Conservation (phyloP, 2,113 vertebrate species). For the Salminus brasiliensis region DNA sequence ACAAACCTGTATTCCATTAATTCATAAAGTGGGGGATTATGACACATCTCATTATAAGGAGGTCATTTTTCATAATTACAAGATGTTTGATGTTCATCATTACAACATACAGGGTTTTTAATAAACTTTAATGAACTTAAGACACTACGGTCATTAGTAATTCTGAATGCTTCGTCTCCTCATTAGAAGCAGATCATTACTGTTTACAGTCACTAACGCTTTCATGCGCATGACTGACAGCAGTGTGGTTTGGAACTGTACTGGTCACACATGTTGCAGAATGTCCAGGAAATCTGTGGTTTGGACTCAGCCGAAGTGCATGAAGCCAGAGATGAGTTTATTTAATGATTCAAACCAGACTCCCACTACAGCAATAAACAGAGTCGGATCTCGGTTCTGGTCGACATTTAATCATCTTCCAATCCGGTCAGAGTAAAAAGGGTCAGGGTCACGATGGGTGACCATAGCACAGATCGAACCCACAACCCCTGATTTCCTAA, state of each 20-base stretch:
- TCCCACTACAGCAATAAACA: not conserved
- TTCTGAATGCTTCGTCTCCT: not conserved
- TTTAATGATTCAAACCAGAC: not conserved
- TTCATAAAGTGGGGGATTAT: no score
- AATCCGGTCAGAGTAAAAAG: no score
- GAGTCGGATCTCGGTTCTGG: no score
- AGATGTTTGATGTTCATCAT: no score
- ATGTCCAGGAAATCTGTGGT: not conserved
- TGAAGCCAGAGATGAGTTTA: not conserved
- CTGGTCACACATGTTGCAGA: not conserved
- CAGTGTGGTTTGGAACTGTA: not conserved
- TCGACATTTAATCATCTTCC: no score
- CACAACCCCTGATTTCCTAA: no score
- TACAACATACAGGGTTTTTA: no score
- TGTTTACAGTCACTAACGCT: not conserved
- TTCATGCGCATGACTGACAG: conserved; percentile 14
- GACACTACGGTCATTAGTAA: not conserved
- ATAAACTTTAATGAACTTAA: not conserved
- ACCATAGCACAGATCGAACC: no score
- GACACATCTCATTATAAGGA: no score
- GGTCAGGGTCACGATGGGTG: no score
- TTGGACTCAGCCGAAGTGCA: not conserved
- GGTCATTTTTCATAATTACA: no score
- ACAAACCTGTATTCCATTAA: no score
- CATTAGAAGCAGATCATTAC: not conserved